phyloP scores from a whole-genome alignment of 2,113 vertebrate genomes.

The Gadus macrocephalus region DNA sequence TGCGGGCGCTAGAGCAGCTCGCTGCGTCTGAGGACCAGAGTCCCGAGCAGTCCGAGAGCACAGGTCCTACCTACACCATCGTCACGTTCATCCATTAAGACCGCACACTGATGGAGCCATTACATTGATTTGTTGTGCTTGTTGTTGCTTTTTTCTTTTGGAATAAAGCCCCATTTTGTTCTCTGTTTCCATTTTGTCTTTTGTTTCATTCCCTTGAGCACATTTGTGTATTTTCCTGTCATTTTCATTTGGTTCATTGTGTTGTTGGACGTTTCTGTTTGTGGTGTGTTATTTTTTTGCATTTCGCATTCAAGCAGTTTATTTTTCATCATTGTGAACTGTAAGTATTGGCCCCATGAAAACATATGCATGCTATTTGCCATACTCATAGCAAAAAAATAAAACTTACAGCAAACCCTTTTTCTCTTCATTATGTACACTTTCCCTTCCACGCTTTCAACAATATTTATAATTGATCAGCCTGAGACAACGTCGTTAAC shows the following conservation, averaged over 20 bases:
- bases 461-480: conserved; percentile 43
- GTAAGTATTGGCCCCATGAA: background rate
- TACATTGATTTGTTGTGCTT: conserved; percentile 66
- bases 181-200: conserved; percentile 67
- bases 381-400: background rate
- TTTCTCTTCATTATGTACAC: background rate
- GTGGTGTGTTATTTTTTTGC: conserved; percentile 13
- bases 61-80: conserved; percentile 99
- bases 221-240: conserved; percentile 20
- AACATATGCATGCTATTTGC: background rate
- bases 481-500: conserved; percentile 73
- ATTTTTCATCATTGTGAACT: conserved; percentile 46
- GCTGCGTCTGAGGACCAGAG: conserved; percentile 91
- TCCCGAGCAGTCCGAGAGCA: conserved; percentile 85
- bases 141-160: conserved; percentile 62
- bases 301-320: background rate
- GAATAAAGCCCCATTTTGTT: conserved; percentile 72
- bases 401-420: background rate
- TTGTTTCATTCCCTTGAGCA: conserved; percentile 59
- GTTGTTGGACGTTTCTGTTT: background rate
- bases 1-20: conserved; percentile 90
- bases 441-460: too few relatives aligned
- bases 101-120: conserved; percentile 73
- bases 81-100: conserved; percentile 97
- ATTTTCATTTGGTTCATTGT: conserved; percentile 36